Evolutionary conservation across 2,113 vertebrate genomes (phyloP).

Genomic region (Callorhinus ursinus): DNA sequence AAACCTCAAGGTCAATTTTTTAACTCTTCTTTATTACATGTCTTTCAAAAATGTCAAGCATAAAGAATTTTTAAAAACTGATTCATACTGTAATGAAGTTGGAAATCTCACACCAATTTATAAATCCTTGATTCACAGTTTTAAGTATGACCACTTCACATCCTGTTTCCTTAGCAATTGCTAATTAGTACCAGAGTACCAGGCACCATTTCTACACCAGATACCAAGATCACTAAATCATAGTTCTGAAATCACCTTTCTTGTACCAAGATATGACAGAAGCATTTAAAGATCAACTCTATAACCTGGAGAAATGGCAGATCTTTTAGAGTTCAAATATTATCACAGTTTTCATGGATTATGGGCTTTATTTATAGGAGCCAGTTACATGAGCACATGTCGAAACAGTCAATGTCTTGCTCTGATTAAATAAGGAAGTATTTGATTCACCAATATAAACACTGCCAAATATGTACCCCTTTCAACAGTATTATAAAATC

Average conservation of each 20-base stretch:
- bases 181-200: neutral
- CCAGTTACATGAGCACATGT: neutral
- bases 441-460: neutral
- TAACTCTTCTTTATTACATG: neutral
- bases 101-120: neutral
- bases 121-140: neutral
- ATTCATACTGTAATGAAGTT: neutral
- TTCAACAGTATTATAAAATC: neutral
- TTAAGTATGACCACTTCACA: neutral
- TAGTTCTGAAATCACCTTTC: slow-evolving; percentile 6
- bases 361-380: neutral
- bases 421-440: slow-evolving; percentile 10
- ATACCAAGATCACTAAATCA: neutral
- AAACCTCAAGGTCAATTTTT: neutral
- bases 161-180: neutral
- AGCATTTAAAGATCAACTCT: neutral
- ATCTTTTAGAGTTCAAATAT: neutral
- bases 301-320: neutral
- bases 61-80: slow-evolving; percentile 33
- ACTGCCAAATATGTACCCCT: neutral
- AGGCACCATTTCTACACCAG: neutral
- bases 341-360: neutral
- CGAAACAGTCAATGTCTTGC: neutral
- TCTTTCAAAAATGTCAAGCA: neutral
- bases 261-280: slow-evolving; percentile 8